Conservation (phyloP, 2,797 vertebrate genomes). For the Rhabdophis nuchalis region DNA sequence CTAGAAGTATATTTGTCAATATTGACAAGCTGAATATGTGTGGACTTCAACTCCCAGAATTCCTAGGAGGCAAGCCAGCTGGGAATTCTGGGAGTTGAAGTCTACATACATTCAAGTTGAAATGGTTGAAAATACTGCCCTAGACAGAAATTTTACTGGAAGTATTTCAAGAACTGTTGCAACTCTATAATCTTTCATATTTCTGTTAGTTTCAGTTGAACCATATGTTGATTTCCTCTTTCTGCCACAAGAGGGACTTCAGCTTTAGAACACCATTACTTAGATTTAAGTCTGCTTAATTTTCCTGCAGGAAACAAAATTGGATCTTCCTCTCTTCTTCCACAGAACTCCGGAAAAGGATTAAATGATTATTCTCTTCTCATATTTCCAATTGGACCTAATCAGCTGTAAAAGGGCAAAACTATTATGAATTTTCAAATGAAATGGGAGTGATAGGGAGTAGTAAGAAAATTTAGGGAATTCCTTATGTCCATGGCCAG, state of each 20-base stretch:
- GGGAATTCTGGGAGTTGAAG: not conserved
- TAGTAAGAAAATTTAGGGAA: not conserved
- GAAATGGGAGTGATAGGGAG: not conserved
- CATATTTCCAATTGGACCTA: not conserved
- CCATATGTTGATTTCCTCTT: not conserved
- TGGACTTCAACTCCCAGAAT: not conserved
- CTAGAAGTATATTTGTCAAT: not conserved
- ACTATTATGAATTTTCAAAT: not conserved
- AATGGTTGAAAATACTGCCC: not conserved
- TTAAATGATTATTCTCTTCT: not conserved
- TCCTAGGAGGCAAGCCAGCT: not conserved
- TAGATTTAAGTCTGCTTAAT: not conserved
- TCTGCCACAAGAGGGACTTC: conserved; percentile 8
- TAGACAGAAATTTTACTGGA: not conserved
- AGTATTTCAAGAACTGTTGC: not conserved
- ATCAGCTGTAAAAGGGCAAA: not conserved
- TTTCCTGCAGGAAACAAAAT: not conserved
- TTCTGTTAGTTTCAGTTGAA: conserved; percentile 2
- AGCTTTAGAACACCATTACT: not conserved
- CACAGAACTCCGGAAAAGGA: not conserved
- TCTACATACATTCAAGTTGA: not conserved
- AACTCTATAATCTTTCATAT: not conserved
- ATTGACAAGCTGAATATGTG: not conserved
- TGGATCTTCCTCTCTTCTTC: not conserved
- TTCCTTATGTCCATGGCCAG: not conserved